These are phyloP conservation scores for Metallyticus violacea DNA, from an alignment of 2,888 invertebrate species.

Conservation along the genomic window DNA sequence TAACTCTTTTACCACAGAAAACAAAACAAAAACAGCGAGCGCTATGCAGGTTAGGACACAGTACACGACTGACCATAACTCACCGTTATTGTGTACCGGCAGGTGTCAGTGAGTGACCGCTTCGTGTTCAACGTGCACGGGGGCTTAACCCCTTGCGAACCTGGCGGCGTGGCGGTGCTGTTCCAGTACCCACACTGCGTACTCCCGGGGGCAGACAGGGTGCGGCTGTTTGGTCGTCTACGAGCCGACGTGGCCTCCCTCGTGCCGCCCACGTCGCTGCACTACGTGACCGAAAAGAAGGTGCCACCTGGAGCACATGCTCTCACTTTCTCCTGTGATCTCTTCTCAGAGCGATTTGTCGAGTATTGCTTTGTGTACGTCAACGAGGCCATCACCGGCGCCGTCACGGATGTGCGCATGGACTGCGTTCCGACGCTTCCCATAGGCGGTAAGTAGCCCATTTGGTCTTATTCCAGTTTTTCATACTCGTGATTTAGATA, in stretches of 20 bases:
- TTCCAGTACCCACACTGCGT: slow-evolving; percentile 85
- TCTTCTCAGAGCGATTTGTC: slow-evolving; percentile 78
- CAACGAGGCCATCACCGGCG: slow-evolving; percentile 79
- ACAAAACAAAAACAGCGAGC: not conserved
- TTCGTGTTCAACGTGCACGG: slow-evolving; percentile 84
- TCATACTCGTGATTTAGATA: too few relatives aligned
- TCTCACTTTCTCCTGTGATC: slow-evolving; percentile 73
- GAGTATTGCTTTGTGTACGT: slow-evolving; percentile 89
- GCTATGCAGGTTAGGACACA: not conserved
- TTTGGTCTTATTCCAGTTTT: too few relatives aligned
- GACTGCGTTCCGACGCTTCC: slow-evolving; percentile 82
- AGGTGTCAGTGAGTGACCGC: slow-evolving; percentile 67
- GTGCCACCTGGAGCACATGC: slow-evolving; percentile 69
- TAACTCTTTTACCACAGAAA: not conserved
- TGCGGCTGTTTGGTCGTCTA: slow-evolving; percentile 75
- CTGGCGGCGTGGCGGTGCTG: slow-evolving; percentile 70
- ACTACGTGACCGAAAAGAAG: slow-evolving; percentile 64
- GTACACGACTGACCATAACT: not conserved
- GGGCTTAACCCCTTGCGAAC: slow-evolving; percentile 80
- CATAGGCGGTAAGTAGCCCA: slow-evolving; percentile 64
- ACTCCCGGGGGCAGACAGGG: slow-evolving; percentile 56
- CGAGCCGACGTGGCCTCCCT: slow-evolving; percentile 66
- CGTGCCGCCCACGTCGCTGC: slow-evolving; percentile 61
- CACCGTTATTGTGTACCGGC: not conserved
- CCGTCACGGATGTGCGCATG: slow-evolving; percentile 79